A percentile compares a stretch with the other conserved stretches of the same genome.
Evolutionary conservation across 2,113 vertebrate species (phyloP).

Genomic region (Myrmecophaga tridactyla): DNA sequence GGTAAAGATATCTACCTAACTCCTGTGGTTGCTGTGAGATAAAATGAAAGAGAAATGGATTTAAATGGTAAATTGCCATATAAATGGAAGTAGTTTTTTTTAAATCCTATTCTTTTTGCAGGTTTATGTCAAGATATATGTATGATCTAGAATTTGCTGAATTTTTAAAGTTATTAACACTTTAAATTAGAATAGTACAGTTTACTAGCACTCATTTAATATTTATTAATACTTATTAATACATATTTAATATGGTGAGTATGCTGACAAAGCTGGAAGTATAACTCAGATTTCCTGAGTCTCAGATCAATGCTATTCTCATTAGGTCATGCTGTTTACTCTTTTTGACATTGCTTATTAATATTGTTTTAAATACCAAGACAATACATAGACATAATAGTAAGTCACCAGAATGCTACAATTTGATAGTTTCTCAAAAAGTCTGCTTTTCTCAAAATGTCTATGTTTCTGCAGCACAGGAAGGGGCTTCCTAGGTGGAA

Average conservation of each 20-base stretch:
- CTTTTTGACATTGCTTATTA: neutral
- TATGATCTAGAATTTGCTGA: neutral
- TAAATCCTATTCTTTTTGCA: neutral
- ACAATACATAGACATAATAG: neutral
- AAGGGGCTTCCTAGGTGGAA: neutral
- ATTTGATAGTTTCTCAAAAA: neutral
- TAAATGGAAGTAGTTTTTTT: conserved; percentile 14
- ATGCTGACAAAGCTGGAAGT: conserved; percentile 19
- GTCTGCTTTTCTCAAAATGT: neutral
- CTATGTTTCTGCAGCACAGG: neutral
- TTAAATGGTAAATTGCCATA: neutral
- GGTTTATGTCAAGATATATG: neutral
- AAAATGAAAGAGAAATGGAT: neutral
- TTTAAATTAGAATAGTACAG: neutral
- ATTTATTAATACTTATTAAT: neutral
- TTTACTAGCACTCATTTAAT: neutral
- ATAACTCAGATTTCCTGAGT: neutral
- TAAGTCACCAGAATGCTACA: neutral
- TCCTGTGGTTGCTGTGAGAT: neutral
- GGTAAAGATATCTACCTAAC: neutral
- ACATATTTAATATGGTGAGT: neutral
- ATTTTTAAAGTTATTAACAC: neutral
- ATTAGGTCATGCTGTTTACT: neutral
- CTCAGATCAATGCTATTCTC: neutral
- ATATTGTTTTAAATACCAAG: neutral